A percentile compares a stretch with the other conserved stretches of the same genome.
phyloP scores from a whole-genome alignment of 2,888 invertebrate genomes.

The Stenodera caucasica region DNA sequence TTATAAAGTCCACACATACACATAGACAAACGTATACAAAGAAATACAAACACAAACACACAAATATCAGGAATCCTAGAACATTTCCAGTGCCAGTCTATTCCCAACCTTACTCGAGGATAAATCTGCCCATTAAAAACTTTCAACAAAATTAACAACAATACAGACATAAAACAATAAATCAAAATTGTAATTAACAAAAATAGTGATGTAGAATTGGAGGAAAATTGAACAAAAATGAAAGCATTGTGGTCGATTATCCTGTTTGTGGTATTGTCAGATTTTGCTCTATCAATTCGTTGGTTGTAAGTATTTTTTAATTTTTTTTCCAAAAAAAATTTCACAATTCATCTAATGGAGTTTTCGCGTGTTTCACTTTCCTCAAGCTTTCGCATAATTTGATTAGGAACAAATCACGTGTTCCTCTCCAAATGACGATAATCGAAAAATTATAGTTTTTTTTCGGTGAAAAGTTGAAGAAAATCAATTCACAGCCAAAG shows the following conservation, averaged over 20 bases:
- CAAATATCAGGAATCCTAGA: constrained; percentile 10
- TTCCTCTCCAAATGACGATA: too few relatives aligned
- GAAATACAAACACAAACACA: not conserved
- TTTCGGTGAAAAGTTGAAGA: too few relatives aligned
- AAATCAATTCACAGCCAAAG: too few relatives aligned
- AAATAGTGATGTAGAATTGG: constrained; percentile 11
- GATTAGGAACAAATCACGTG: constrained; percentile 13
- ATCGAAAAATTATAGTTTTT: too few relatives aligned
- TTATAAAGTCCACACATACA: constrained; percentile 15
- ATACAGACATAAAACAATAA: not conserved
- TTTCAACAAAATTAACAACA: not conserved
- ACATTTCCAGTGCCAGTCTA: constrained; percentile 22
- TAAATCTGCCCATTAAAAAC: not conserved
- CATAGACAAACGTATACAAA: not conserved
- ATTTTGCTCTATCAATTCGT: constrained; percentile 18
- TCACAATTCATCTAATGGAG: constrained; percentile 11
- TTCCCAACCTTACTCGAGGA: constrained; percentile 19
- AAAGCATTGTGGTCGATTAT: constrained; percentile 13
- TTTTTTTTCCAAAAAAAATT: not conserved
- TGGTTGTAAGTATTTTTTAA: constrained; percentile 22
- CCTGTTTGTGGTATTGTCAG: constrained; percentile 9
- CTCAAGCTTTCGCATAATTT: too few relatives aligned
- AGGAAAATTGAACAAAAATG: constrained; percentile 5
- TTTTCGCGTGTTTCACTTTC: constrained; percentile 20
- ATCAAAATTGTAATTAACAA: not conserved